Evolutionary conservation across 1,140 invertebrate genomes (phyloP).

Genomic region (Trichonephila inaurata): DNA sequence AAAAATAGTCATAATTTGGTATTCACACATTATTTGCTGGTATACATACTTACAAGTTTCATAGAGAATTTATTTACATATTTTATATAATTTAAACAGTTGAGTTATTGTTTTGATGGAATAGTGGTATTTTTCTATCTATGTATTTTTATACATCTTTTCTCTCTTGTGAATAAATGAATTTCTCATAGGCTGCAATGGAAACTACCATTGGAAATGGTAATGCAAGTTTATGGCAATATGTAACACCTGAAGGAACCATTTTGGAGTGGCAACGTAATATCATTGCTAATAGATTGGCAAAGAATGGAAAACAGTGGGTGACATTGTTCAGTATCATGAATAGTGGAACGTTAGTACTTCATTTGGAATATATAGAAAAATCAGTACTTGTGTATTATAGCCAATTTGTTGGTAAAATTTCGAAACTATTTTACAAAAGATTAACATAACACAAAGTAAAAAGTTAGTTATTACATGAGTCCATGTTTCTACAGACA

Average conservation of each 20-base stretch:
- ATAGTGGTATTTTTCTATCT: background rate
- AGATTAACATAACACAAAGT: too few relatives aligned
- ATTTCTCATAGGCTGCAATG: slow-evolving; percentile 80
- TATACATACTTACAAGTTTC: background rate
- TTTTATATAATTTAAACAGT: background rate
- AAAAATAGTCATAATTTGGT: background rate
- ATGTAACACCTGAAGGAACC: slow-evolving; percentile 84
- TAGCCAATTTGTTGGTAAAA: too few relatives aligned
- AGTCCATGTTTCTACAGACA: too few relatives aligned
- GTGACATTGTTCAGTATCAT: slow-evolving; percentile 83
- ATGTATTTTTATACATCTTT: background rate
- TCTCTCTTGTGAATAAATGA: background rate
- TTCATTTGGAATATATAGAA: background rate
- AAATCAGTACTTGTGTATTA: background rate
- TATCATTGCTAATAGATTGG: slow-evolving; percentile 92
- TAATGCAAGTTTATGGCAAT: slow-evolving; percentile 85
- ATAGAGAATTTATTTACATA: background rate
- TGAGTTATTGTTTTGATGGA: background rate
- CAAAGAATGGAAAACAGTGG: slow-evolving; percentile 88
- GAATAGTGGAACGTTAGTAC: slow-evolving; percentile 88
- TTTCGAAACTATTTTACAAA: too few relatives aligned
- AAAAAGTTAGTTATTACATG: too few relatives aligned
- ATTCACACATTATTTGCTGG: background rate
- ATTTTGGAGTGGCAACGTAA: slow-evolving; percentile 89
- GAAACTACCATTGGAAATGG: slow-evolving; percentile 89